Evolutionary conservation across 2,113 vertebrate genomes (phyloP).

Genomic region (Acinonyx jubatus): DNA sequence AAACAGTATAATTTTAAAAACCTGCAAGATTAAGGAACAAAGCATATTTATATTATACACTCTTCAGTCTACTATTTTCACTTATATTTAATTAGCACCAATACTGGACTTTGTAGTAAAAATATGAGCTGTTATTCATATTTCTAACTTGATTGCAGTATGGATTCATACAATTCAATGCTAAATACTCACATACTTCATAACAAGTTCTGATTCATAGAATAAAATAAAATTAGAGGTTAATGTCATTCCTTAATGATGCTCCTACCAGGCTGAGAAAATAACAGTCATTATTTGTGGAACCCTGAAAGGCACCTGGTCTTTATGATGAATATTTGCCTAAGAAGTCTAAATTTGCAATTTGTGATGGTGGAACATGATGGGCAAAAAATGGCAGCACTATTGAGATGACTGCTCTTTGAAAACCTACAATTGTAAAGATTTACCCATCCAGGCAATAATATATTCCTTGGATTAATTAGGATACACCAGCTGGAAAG

Average conservation of each 20-base stretch:
- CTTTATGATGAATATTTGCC: background rate
- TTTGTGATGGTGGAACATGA: background rate
- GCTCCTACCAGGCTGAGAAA: background rate
- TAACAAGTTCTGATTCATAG: background rate
- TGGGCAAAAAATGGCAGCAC: background rate
- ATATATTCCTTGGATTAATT: background rate
- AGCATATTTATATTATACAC: background rate
- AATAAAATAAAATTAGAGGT: background rate
- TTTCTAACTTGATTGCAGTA: background rate
- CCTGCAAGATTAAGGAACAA: background rate
- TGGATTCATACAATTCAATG: background rate
- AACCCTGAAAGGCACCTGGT: background rate
- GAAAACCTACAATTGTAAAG: background rate
- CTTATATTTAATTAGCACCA: conserved; percentile 1
- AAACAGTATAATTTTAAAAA: background rate
- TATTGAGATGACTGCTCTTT: background rate
- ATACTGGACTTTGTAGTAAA: background rate
- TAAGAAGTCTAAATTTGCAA: background rate
- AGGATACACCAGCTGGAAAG: background rate
- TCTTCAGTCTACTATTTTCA: background rate
- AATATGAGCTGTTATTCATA: background rate
- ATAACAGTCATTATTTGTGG: background rate
- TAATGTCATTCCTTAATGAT: background rate
- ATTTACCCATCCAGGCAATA: background rate
- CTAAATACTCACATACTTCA: background rate